These are phyloP conservation scores for Sylvietta virens DNA, from an alignment of 2,113 vertebrate genomes.

Conservation along the genomic window DNA sequence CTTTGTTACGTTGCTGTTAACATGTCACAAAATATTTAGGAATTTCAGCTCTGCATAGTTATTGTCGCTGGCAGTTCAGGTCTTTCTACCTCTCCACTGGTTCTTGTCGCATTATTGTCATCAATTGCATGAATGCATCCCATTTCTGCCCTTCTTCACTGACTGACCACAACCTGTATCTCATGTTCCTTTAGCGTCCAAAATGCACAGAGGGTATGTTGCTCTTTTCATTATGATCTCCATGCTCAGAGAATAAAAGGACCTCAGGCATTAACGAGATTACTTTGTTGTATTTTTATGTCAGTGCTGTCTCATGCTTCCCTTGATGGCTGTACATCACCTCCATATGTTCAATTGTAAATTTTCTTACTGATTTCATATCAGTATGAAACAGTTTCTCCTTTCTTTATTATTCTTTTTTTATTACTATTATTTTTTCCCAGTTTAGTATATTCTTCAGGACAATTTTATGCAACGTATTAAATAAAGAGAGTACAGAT, in stretches of 20 bases:
- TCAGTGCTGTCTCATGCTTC: background rate
- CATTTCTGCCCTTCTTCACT: background rate
- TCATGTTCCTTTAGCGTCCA: background rate
- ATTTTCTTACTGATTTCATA: background rate
- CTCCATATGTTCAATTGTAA: background rate
- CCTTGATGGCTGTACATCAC: background rate
- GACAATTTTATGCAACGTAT: background rate
- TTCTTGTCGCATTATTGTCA: constrained; percentile 2
- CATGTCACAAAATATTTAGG: constrained; percentile 45
- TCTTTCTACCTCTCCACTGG: constrained; percentile 7
- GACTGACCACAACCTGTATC: background rate
- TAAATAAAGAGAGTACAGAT: background rate
- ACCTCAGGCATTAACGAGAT: background rate
- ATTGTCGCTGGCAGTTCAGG: constrained; percentile 36
- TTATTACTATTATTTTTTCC: background rate
- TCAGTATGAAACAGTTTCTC: background rate
- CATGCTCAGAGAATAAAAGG: background rate
- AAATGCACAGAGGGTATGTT: background rate
- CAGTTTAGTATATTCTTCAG: background rate
- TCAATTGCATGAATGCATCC: background rate
- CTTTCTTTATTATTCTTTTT: too few relatives aligned
- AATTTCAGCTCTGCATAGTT: background rate
- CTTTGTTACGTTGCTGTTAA: constrained; percentile 7
- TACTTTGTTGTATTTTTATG: background rate
- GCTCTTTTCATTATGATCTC: background rate